Percentiles rank a stretch among this genome's conserved stretches.
These are phyloP conservation scores for Epinotia bilunana DNA, from an alignment of 2,888 invertebrate genomes.

Conservation along the genomic window DNA sequence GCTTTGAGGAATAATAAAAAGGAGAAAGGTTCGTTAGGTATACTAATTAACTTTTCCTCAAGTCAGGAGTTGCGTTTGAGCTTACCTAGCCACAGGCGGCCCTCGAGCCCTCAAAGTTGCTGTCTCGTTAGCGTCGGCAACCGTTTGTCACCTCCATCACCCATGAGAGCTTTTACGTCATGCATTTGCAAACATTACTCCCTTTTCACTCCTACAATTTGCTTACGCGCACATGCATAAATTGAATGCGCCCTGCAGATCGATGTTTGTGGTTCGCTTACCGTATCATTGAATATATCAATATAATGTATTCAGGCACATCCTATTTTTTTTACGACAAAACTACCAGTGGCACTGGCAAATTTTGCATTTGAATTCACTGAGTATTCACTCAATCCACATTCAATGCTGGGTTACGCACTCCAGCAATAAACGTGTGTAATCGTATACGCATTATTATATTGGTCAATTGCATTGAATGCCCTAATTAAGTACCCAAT, in stretches of 20 bases:
- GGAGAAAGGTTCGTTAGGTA: background rate
- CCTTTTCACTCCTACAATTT: conserved; percentile 27
- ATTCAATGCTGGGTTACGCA: background rate
- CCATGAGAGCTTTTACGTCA: conserved; percentile 48
- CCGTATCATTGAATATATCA: background rate
- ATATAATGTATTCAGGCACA: background rate
- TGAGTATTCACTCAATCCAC: background rate
- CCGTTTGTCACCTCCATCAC: conserved; percentile 55
- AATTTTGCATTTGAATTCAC: background rate
- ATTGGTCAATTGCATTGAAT: no score
- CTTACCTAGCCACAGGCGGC: background rate
- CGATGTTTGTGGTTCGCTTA: conserved; percentile 48
- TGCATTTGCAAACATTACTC: conserved; percentile 32
- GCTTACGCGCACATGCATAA: conserved; percentile 54
- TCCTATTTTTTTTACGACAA: no score
- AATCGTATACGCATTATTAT: background rate
- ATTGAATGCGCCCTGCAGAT: conserved; percentile 61
- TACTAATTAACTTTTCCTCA: conserved; percentile 9
- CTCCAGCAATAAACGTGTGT: background rate
- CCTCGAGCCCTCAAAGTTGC: conserved; percentile 52
- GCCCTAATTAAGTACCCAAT: no score
- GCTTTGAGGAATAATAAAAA: background rate
- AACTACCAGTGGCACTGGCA: no score
- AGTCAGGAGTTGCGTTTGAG: conserved; percentile 5
- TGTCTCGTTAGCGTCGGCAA: conserved; percentile 62